Base-by-base conservation (phyloP, 2,888 invertebrate genomes). In the Mythimna impura region DNA sequence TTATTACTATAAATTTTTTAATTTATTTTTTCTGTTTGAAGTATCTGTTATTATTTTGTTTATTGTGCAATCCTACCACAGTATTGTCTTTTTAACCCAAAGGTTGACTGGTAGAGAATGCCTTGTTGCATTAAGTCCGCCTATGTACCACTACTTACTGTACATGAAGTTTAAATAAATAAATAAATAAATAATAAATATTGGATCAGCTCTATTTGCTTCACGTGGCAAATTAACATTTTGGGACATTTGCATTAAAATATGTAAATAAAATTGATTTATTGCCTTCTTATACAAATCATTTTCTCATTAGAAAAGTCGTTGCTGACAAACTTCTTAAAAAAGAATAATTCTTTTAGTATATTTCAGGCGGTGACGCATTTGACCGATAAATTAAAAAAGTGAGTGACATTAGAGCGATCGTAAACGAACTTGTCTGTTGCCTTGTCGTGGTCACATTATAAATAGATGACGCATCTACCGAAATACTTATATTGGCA, bases 391-490 rank as follows among this genome's bases (percentile, higher is more conserved):
- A 90, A 90, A 91, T 90, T 86, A 75, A 76, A 81, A 81, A 82
- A 79, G 69, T 88, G 88, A 90, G 89, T 88, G 89, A 91, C 91
- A 91, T 89, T 87, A 85, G 77, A 87, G 81, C 82, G 87, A 89
- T 91, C 88, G 83, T 90, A 88, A 89, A 89, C 84, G 86, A 91
- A 89, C 88, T 89, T 89, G 91, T 92, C 86, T 88, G 88, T 87
- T 88, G 85, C 84, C 88, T 89, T 89, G 92, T 89, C 89, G 90
- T 86, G 86, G 88, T 89, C 86, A 90, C 90, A 90, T 93, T 91
- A 90, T 90, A 90, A 87, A 88, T 88, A 88, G 89, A 90, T 95
- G 94, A 94, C 94, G 92, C 93, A 94, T 88, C 91, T 89, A 93
- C 92, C 86, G 81, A 94, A 93, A 94, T 93, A 91, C 67, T 63